phyloP scores from a whole-genome alignment of 2,797 vertebrate species.

The Chiroxiphia lanceolata region DNA sequence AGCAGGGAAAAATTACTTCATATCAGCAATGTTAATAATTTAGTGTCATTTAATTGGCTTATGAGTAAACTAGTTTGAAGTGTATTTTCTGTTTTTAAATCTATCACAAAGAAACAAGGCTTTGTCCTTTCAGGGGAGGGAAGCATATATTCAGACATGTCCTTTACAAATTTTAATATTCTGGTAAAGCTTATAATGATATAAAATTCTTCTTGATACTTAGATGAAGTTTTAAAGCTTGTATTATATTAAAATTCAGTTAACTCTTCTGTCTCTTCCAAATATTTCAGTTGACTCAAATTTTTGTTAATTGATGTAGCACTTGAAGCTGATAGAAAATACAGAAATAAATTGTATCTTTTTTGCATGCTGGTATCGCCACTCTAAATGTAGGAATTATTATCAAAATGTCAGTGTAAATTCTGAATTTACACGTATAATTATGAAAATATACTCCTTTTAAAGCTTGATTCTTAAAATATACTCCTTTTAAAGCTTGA shows the following conservation, averaged over 20 bases:
- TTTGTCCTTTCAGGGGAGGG: not conserved
- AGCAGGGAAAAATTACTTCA: not conserved
- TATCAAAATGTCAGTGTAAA: not conserved
- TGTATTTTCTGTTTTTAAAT: conserved; percentile 66
- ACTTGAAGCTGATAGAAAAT: not conserved
- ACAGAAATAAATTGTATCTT: not conserved
- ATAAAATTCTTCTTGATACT: not conserved
- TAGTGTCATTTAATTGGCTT: not conserved
- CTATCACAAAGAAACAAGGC: not conserved
- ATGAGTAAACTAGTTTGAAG: not conserved
- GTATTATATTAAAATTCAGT: not conserved
- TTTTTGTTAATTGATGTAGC: not conserved
- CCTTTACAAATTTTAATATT: not conserved
- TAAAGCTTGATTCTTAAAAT: conserved; percentile 47
- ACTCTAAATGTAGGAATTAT: not conserved
- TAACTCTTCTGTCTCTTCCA: not conserved
- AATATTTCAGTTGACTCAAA: not conserved
- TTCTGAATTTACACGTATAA: not conserved
- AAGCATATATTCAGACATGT: not conserved
- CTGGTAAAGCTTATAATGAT: not conserved
- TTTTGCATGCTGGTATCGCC: not conserved
- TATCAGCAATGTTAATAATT: not conserved
- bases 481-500: not conserved
- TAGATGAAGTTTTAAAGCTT: not conserved
- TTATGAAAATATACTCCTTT: not conserved